A percentile compares a stretch with the other conserved stretches of the same genome.
Evolutionary conservation across 2,888 invertebrate species (phyloP).

Genomic region (Ectemnius lituratus): DNA sequence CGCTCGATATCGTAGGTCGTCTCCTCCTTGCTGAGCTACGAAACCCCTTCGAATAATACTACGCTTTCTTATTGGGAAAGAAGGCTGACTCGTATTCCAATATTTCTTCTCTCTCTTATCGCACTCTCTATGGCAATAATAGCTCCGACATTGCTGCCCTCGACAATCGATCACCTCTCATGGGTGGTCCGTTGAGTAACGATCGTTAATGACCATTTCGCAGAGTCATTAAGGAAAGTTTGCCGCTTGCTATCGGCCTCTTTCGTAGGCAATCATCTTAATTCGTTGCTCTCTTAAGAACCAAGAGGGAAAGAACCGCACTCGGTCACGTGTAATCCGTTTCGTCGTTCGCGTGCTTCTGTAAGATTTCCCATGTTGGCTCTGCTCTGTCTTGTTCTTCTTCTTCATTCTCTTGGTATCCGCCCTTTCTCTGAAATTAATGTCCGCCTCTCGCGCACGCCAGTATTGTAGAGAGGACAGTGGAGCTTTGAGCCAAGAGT

Average conservation of each 20-base stretch:
- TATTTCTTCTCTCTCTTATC: too few species aligned
- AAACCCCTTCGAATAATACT: too few species aligned
- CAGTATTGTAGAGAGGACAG: background rate
- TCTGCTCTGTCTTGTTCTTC: constrained; percentile 27
- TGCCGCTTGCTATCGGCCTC: constrained; percentile 28
- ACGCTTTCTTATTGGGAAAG: too few species aligned
- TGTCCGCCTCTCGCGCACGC: background rate
- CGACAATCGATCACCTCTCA: too few species aligned
- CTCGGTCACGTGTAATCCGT: constrained; percentile 27
- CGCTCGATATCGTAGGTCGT: background rate
- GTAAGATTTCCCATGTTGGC: constrained; percentile 26
- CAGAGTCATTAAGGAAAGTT: constrained; percentile 55
- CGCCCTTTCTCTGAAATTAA: constrained; percentile 37
- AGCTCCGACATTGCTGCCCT: too few species aligned
- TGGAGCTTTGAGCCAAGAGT: background rate
- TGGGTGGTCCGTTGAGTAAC: constrained; percentile 35
- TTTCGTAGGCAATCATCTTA: constrained; percentile 54
- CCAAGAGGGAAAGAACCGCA: constrained; percentile 25
- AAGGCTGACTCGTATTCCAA: too few species aligned
- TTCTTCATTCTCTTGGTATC: background rate
- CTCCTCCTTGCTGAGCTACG: background rate
- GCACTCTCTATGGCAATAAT: too few species aligned
- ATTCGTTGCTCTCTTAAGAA: constrained; percentile 53
- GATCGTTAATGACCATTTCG: constrained; percentile 60
- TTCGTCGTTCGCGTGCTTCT: constrained; percentile 25